These are phyloP conservation scores for Steinernema feltiae DNA, from an alignment of 1,140 invertebrate species.

Conservation along the genomic window DNA sequence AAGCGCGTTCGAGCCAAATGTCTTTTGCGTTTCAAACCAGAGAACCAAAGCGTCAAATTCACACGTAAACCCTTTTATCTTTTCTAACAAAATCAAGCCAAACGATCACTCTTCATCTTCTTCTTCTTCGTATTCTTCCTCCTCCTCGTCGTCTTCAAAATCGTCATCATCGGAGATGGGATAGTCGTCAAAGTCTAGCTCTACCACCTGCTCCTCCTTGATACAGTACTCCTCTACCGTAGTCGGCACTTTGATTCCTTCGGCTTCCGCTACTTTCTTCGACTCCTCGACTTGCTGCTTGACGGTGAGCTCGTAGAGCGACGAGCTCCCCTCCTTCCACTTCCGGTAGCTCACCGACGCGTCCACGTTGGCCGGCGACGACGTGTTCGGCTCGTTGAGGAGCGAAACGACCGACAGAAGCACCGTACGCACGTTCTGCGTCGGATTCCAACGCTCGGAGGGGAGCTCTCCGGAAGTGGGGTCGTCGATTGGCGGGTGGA, in stretches of 20 bases:
- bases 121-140: background rate
- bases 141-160: background rate
- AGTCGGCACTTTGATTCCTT: constrained; percentile 87
- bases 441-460: constrained; percentile 98
- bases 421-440: constrained; percentile 93
- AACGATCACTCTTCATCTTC: too few relatives aligned
- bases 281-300: constrained; percentile 76
- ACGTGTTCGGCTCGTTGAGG: constrained; percentile 95
- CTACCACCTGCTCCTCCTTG: constrained; percentile 61
- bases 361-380: constrained; percentile 94
- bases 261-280: constrained; percentile 82
- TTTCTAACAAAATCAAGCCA: too few relatives aligned
- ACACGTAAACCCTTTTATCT: too few relatives aligned
- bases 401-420: constrained; percentile 91
- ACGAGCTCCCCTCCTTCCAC: constrained; percentile 90
- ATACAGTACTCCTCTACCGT: constrained; percentile 95
- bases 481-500: constrained; percentile 94
- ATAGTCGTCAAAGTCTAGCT: background rate
- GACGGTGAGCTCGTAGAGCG: constrained; percentile 77
- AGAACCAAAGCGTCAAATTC: too few relatives aligned
- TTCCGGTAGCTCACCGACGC: constrained; percentile 96
- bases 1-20: too few relatives aligned
- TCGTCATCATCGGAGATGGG: background rate
- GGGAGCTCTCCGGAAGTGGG: constrained; percentile 92
- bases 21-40: too few relatives aligned